Percentiles rank a stretch among this genome's conserved stretches.
These are phyloP conservation scores for Anguilla pacifica DNA, from an alignment of 2,797 vertebrate genomes.

Conservation along the genomic window DNA sequence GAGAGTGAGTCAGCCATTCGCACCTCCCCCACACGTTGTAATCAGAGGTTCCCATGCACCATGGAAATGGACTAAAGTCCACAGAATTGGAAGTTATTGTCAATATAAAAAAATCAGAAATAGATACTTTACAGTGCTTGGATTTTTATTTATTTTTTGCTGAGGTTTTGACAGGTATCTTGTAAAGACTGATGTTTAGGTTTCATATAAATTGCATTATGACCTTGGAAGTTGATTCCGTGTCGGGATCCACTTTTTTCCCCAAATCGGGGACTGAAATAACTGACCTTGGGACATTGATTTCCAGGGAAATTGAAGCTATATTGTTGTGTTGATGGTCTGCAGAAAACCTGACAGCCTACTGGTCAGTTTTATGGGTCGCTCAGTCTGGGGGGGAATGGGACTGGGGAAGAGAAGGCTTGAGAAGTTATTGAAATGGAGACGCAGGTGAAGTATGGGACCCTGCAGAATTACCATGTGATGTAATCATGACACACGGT, in stretches of 20 bases:
- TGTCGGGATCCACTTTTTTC: not conserved
- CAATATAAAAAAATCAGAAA: not conserved
- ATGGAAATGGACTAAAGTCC: not conserved
- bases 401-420: not conserved
- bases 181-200: not conserved
- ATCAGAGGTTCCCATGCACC: not conserved
- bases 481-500: not conserved
- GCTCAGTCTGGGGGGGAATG: not conserved
- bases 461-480: not conserved
- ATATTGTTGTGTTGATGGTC: not conserved
- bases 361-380: not conserved
- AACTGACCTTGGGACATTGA: not conserved
- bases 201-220: not conserved
- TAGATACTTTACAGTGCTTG: not conserved
- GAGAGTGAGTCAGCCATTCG: conserved; percentile 82
- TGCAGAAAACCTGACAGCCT: not conserved
- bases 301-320: not conserved
- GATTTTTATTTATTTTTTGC: not conserved
- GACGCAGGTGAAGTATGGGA: too few relatives aligned
- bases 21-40: not conserved
- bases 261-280: not conserved
- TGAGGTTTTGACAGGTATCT: not conserved
- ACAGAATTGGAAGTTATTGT: not conserved
- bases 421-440: not conserved
- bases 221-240: not conserved